A percentile compares a stretch with the other conserved stretches of the same genome.
Conservation (phyloP, 2,797 vertebrate species). For the Leptodactylus fallax region DNA sequence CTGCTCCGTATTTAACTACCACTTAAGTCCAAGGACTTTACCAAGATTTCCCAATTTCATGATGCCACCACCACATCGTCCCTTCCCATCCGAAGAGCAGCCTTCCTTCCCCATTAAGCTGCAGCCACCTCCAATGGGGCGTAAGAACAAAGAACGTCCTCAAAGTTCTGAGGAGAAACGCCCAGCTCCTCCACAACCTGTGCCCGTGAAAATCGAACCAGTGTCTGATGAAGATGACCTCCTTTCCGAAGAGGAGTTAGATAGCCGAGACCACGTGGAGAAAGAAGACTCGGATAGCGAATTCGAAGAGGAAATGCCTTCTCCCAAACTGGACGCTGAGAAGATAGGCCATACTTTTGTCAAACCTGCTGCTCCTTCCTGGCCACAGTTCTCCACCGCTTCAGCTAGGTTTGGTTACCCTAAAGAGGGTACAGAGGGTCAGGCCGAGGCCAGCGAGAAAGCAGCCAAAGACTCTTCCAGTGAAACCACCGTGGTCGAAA, state of each 20-base stretch:
- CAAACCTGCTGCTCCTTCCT: conserved; percentile 61
- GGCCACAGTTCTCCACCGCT: background rate
- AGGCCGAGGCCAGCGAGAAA: conserved; percentile 63
- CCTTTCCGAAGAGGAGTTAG: conserved; percentile 27
- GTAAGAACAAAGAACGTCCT: conserved; percentile 72
- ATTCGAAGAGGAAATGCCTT: conserved; percentile 2
- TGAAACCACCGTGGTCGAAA: conserved; percentile 57
- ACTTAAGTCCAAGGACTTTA: conserved; percentile 79
- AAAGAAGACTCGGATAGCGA: conserved; percentile 51
- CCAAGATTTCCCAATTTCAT: conserved; percentile 76
- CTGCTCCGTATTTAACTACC: conserved; percentile 81
- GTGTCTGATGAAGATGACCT: conserved; percentile 67
- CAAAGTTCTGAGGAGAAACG: conserved; percentile 67
- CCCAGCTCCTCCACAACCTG: background rate
- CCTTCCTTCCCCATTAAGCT: conserved; percentile 77
- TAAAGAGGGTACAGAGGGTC: conserved; percentile 62
- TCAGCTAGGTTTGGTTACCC: background rate
- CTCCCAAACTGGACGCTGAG: conserved; percentile 22
- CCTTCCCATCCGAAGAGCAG: conserved; percentile 70
- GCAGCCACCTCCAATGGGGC: conserved; percentile 74
- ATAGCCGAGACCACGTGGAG: background rate
- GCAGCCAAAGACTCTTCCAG: background rate
- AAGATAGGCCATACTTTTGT: conserved; percentile 63
- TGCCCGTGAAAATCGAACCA: conserved; percentile 72
- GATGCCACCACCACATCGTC: conserved; percentile 73